Conservation (phyloP, 2,113 vertebrate species). For the Saccopteryx bilineata region DNA sequence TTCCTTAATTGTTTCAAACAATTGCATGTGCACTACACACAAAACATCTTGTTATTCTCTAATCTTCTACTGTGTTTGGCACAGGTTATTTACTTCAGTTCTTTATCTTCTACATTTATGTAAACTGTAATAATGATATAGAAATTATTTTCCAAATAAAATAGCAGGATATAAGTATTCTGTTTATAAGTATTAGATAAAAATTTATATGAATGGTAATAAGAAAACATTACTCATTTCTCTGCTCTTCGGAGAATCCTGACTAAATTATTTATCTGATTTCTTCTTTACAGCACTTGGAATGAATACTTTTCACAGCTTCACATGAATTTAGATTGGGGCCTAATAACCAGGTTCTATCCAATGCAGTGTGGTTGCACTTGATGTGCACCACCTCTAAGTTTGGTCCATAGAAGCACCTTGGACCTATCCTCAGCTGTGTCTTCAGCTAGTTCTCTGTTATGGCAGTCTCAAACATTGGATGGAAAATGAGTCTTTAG, state of each 20-base stretch:
- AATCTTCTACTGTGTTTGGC: neutral
- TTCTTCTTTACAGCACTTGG: neutral
- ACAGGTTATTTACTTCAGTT: neutral
- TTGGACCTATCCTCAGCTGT: neutral
- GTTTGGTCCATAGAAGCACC: neutral
- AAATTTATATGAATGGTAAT: neutral
- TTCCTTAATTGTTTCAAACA: neutral
- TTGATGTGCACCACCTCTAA: neutral
- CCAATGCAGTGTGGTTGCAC: neutral
- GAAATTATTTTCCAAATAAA: neutral
- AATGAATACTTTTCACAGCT: neutral
- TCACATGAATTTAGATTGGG: neutral
- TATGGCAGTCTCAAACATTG: neutral
- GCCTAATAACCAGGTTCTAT: neutral
- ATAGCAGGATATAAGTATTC: neutral
- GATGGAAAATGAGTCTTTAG: neutral
- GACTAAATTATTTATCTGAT: neutral
- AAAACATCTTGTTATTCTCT: neutral
- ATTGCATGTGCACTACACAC: neutral
- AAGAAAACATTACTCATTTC: neutral
- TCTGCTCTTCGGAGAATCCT: neutral
- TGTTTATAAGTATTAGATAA: neutral
- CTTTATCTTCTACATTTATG: neutral
- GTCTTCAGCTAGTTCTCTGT: neutral
- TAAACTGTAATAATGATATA: neutral